phyloP scores from a whole-genome alignment of 2,797 vertebrate genomes.

The Chaetodon trifasciatus region DNA sequence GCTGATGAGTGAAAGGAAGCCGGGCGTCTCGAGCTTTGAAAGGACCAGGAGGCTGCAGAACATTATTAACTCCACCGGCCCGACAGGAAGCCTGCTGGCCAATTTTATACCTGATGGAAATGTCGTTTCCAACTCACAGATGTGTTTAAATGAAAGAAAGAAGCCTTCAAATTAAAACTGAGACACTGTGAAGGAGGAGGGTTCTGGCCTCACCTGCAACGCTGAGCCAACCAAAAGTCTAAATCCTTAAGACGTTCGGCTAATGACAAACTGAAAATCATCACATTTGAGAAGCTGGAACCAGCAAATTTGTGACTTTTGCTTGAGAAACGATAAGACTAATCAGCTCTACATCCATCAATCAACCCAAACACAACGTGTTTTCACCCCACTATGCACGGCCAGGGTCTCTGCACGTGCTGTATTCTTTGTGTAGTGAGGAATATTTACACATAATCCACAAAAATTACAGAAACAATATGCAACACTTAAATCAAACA shows the following conservation, averaged over 20 bases:
- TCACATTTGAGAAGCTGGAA: background rate
- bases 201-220: background rate
- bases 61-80: conserved; percentile 51
- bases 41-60: conserved; percentile 28
- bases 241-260: background rate
- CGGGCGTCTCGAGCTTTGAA: background rate
- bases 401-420: no score
- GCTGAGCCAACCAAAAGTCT: background rate
- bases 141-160: conserved; percentile 21
- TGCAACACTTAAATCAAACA: no score
- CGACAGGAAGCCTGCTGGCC: background rate
- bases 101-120: conserved; percentile 32
- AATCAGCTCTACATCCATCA: background rate
- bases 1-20: conserved; percentile 41
- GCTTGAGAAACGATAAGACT: no score
- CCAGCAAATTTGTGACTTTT: background rate
- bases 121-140: conserved; percentile 3
- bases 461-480: no score
- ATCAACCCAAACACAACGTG: background rate
- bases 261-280: background rate
- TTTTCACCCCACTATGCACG: no score
- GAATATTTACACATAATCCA: no score
- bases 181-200: background rate
- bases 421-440: no score
- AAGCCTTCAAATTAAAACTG: background rate